Percentiles rank a stretch among this genome's conserved stretches.
These are phyloP conservation scores for Clarias laeviceps DNA, from an alignment of 2,797 vertebrate genomes.

Conservation along the genomic window DNA sequence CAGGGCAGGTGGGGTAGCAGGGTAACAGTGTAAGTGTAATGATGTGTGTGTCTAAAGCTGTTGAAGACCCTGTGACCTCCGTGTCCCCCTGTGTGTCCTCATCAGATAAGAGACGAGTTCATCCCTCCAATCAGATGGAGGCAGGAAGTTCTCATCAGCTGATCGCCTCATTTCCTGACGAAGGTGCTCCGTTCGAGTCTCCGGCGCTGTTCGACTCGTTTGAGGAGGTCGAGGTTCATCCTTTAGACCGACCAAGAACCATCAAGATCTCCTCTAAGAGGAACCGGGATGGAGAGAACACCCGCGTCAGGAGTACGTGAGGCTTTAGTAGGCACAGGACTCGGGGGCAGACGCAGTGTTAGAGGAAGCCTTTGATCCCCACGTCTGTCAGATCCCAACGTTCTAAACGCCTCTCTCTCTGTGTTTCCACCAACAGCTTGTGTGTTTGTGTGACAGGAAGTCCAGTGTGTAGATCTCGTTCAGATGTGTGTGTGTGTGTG, in stretches of 20 bases:
- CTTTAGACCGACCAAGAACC: conserved; percentile 57
- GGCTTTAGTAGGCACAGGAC: neutral
- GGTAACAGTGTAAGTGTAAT: neutral
- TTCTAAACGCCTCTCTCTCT: neutral
- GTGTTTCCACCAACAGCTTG: neutral
- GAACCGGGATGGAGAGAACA: conserved; percentile 70
- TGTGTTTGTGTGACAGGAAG: conserved; percentile 1
- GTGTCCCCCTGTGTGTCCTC: neutral
- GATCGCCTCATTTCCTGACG: conserved; percentile 56
- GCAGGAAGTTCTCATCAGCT: conserved; percentile 64
- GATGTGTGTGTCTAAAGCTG: neutral
- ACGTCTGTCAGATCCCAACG: neutral
- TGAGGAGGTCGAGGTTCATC: conserved; percentile 67
- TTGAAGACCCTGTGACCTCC: neutral
- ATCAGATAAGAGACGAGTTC: conserved; percentile 64
- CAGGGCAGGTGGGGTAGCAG: neutral
- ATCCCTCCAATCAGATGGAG: conserved; percentile 61
- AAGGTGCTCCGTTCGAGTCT: conserved; percentile 57
- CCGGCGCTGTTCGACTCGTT: conserved; percentile 67
- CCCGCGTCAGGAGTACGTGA: conserved; percentile 69
- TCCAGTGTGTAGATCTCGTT: neutral
- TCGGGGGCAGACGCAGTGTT: neutral
- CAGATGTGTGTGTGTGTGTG: neutral
- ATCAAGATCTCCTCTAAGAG: conserved; percentile 66
- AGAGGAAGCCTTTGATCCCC: neutral